A percentile compares a stretch with the other conserved stretches of the same genome.
Conservation (phyloP, 2,797 vertebrate species). For the Hephaestus fuliginosus region DNA sequence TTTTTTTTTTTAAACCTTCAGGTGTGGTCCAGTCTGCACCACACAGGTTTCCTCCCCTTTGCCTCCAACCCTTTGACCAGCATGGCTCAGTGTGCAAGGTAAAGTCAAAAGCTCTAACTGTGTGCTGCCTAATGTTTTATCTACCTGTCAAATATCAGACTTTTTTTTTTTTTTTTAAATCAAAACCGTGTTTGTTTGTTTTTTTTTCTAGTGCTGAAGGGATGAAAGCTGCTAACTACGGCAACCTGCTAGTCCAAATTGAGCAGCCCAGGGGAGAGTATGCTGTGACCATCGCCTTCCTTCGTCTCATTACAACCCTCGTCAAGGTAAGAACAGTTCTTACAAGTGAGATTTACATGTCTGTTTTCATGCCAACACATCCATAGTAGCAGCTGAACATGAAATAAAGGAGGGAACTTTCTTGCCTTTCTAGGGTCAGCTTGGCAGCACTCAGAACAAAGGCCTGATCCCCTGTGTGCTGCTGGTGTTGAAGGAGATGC, state of each 20-base stretch:
- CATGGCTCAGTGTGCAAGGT: slow-evolving; percentile 95
- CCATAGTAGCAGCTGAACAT: background rate
- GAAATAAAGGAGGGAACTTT: background rate
- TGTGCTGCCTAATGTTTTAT: background rate
- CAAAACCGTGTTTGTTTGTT: too few relatives aligned
- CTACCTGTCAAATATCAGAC: background rate
- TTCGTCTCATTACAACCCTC: slow-evolving; percentile 93
- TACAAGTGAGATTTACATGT: background rate
- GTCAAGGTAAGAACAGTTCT: slow-evolving; percentile 88
- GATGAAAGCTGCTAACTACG: slow-evolving; percentile 98
- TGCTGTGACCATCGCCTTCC: slow-evolving; percentile 93
- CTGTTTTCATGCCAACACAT: background rate
- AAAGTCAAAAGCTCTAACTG: background rate
- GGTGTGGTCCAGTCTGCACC: slow-evolving; percentile 98
- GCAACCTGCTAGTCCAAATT: slow-evolving; percentile 93
- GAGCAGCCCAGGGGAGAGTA: slow-evolving; percentile 98
- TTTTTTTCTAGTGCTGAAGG: slow-evolving; percentile 90
- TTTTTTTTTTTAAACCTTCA: slow-evolving; percentile 62
- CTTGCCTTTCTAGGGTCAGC: slow-evolving; percentile 88
- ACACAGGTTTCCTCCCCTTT: slow-evolving; percentile 96
- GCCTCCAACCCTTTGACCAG: slow-evolving; percentile 91
- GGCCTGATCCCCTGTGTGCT: slow-evolving; percentile 96
- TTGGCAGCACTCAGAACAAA: slow-evolving; percentile 96
- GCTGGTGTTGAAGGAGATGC: slow-evolving; percentile 97
- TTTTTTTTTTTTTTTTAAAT: background rate